Evolutionary conservation across 2,113 vertebrate species (phyloP).

Genomic region (Takifugu bimaculatus): DNA sequence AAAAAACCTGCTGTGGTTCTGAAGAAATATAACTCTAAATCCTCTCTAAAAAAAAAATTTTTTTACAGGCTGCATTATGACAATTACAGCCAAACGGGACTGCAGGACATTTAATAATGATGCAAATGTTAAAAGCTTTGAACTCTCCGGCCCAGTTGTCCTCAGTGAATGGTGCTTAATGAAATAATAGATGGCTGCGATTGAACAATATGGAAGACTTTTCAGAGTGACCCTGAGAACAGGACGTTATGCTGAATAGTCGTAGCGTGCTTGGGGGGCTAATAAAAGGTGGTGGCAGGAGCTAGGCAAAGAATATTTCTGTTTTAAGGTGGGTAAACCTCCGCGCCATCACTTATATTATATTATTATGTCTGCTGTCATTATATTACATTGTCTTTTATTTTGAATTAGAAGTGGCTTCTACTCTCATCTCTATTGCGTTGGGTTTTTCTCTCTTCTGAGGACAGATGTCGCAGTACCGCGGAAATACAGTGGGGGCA

Average conservation of each 20-base stretch:
- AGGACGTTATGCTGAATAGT: conserved; percentile 10
- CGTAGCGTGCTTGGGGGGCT: not conserved
- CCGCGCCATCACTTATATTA: no score
- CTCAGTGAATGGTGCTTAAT: conserved; percentile 55
- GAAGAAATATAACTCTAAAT: conserved; percentile 46
- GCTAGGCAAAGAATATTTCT: no score
- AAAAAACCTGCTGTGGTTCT: conserved; percentile 34
- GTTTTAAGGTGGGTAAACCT: no score
- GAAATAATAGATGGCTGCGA: conserved; percentile 58
- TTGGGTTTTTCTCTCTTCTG: no score
- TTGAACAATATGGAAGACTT: conserved; percentile 31
- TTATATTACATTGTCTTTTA: no score
- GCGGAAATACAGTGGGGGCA: no score
- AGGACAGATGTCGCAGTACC: no score
- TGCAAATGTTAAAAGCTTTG: conserved; percentile 62
- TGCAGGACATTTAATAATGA: conserved; percentile 57
- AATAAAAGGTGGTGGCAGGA: no score
- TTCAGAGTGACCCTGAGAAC: conserved; percentile 39
- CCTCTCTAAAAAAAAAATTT: conserved; percentile 30
- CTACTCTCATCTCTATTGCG: no score
- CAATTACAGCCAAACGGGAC: conserved; percentile 44
- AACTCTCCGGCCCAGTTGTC: conserved; percentile 45
- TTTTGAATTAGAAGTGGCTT: no score
- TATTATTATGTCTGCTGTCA: no score
- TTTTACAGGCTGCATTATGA: conserved; percentile 47